Evolutionary conservation across 2,888 invertebrate genomes (phyloP).

Genomic region (Dolichopus griseipennis): DNA sequence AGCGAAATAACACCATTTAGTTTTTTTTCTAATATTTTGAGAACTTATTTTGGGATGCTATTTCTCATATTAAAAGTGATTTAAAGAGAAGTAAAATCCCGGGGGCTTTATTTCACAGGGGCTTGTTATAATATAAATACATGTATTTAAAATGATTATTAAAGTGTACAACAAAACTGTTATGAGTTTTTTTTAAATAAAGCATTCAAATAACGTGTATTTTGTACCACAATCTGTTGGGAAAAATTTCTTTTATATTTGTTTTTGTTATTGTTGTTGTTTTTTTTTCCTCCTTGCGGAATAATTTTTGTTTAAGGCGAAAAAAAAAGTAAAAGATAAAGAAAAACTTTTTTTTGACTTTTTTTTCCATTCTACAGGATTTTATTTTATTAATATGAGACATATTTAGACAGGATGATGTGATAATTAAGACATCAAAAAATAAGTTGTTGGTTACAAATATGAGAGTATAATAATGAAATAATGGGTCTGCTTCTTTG

Average conservation of each 20-base stretch:
- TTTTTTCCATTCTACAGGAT: not conserved
- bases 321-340: not conserved
- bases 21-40: no score
- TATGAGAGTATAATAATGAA: slow-evolving; percentile 1
- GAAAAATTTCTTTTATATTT: not conserved
- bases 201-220: not conserved
- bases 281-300: not conserved
- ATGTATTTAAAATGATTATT: no score
- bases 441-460: not conserved
- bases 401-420: slow-evolving; percentile 1
- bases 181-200: not conserved
- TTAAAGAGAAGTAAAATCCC: no score
- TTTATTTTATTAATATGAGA: not conserved
- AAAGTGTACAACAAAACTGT: no score
- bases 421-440: not conserved
- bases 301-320: no score
- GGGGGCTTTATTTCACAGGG: no score
- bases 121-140: no score
- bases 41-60: no score
- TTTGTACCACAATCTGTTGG: not conserved
- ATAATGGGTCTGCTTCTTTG: not conserved
- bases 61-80: no score
- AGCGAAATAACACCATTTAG: no score
- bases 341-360: not conserved
- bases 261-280: not conserved